phyloP scores from a whole-genome alignment of 2,113 vertebrate genomes.

The Bubo blakistoni region DNA sequence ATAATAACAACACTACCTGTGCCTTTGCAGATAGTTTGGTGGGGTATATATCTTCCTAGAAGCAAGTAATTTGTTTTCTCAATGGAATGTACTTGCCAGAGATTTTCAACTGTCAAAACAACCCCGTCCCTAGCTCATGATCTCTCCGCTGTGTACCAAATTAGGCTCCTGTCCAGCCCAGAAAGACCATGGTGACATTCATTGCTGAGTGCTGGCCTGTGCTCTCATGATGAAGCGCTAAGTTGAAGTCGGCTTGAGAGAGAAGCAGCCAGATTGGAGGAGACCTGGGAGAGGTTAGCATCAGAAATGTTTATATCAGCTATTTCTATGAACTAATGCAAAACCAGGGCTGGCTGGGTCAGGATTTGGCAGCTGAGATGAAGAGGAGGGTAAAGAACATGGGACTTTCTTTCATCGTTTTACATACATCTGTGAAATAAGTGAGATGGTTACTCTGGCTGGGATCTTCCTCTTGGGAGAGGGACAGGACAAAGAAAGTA shows the following conservation, averaged over 20 bases:
- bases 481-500: neutral
- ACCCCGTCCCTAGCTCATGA: neutral
- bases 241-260: slow-evolving; percentile 41
- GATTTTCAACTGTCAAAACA: slow-evolving; percentile 48
- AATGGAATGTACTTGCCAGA: neutral
- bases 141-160: neutral
- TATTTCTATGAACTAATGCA: neutral
- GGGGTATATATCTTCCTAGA: neutral
- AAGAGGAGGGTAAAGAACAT: neutral
- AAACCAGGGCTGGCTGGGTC: neutral
- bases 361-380: neutral
- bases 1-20: slow-evolving; percentile 31
- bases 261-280: neutral
- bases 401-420: neutral
- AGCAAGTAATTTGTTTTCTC: slow-evolving; percentile 14
- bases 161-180: slow-evolving; percentile 39
- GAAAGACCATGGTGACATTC: slow-evolving; percentile 35
- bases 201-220: neutral
- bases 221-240: slow-evolving; percentile 11
- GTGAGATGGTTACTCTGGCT: neutral
- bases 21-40: neutral
- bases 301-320: slow-evolving; percentile 26
- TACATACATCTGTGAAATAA: neutral
- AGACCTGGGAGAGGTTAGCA: neutral
- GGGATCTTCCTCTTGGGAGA: neutral